Conservation (phyloP, 2,797 vertebrate species). For the Notolepis coatsorum region DNA sequence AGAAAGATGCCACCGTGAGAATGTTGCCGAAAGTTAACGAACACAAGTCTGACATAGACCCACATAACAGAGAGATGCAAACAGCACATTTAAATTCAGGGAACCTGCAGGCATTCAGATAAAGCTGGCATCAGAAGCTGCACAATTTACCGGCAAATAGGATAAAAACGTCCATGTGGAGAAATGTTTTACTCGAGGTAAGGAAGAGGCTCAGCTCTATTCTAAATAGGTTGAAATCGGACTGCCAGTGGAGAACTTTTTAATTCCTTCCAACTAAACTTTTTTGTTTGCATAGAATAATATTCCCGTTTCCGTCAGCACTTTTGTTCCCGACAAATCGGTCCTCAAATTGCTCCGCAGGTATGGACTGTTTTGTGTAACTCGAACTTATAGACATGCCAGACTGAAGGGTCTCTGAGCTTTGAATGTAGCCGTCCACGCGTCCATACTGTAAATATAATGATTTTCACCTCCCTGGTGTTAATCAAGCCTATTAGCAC, state of each 20-base stretch:
- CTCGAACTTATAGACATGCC: too few species aligned
- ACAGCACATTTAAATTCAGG: constrained; percentile 80
- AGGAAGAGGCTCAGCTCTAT: constrained; percentile 55
- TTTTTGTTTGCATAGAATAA: constrained; percentile 24
- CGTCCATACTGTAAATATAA: not conserved
- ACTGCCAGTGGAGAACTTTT: constrained; percentile 43
- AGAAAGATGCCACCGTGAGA: constrained; percentile 40
- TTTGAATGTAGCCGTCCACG: too few species aligned
- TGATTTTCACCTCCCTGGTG: not conserved
- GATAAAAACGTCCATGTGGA: constrained; percentile 67
- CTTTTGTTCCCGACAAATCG: not conserved
- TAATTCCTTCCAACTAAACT: constrained; percentile 40
- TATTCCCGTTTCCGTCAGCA: not conserved
- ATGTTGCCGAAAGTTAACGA: constrained; percentile 83
- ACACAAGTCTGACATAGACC: constrained; percentile 79
- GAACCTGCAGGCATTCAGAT: constrained; percentile 83
- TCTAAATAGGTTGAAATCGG: constrained; percentile 56
- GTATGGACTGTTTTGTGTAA: too few species aligned
- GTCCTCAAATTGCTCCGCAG: not conserved
- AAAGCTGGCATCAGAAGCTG: constrained; percentile 75
- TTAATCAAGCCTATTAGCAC: constrained; percentile 6
- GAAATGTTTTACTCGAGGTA: constrained; percentile 39
- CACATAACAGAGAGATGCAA: constrained; percentile 77
- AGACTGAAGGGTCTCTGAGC: too few species aligned
- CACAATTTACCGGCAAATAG: constrained; percentile 80